These are phyloP conservation scores for Calyptommatus sinebrachiatus DNA, from an alignment of 2,113 vertebrate genomes.

Conservation along the genomic window DNA sequence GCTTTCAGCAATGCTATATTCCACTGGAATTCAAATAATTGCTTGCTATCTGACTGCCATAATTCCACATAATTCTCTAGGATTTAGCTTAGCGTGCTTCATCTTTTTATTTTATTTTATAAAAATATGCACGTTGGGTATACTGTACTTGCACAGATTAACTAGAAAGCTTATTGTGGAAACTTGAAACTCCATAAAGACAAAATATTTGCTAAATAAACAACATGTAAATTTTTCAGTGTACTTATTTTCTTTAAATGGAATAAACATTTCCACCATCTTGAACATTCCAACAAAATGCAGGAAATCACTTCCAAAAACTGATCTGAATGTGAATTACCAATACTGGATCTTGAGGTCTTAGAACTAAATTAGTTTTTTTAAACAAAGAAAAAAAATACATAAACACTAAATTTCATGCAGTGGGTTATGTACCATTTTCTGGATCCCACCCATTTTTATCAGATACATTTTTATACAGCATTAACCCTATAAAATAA, in stretches of 20 bases:
- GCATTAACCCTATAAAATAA: no score
- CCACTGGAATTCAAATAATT: constrained; percentile 39
- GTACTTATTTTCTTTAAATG: constrained; percentile 14
- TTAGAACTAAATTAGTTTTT: no score
- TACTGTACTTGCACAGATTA: not conserved
- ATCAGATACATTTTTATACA: no score
- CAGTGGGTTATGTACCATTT: no score
- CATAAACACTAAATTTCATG: no score
- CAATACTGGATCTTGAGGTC: no score
- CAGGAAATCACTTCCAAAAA: no score
- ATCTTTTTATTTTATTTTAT: constrained; percentile 22
- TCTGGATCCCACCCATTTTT: no score
- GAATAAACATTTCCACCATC: not conserved
- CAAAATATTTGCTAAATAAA: not conserved
- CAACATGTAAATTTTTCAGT: not conserved
- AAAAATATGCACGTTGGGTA: constrained; percentile 1
- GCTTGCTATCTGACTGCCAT: constrained; percentile 54
- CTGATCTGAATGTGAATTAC: no score
- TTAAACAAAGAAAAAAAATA: no score
- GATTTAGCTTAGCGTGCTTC: constrained; percentile 35
- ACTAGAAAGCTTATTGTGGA: not conserved
- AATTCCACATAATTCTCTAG: constrained; percentile 46
- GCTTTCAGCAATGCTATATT: constrained; percentile 45
- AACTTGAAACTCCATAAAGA: constrained; percentile 9
- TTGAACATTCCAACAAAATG: no score